phyloP scores from a whole-genome alignment of 1,140 invertebrate genomes.

The Drosophila guanche region DNA sequence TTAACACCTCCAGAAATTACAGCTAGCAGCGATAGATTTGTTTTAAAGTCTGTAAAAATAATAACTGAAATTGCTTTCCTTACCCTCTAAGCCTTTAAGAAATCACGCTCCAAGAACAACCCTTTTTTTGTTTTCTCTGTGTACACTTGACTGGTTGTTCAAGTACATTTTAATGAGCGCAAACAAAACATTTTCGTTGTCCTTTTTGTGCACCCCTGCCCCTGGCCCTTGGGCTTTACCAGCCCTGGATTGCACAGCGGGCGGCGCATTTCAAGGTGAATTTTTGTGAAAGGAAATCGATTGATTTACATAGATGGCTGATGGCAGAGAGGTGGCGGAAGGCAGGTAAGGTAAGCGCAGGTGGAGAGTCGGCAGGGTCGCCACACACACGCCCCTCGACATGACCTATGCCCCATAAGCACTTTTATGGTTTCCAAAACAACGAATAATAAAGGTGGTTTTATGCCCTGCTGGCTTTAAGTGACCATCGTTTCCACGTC shows the following conservation, averaged over 20 bases:
- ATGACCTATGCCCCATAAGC: constrained; percentile 48
- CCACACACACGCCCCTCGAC: constrained; percentile 17
- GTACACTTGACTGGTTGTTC: constrained; percentile 31
- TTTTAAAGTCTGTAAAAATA: too few relatives aligned
- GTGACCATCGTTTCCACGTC: background rate
- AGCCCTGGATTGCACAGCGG: background rate
- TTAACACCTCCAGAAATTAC: too few relatives aligned
- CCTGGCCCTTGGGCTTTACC: background rate
- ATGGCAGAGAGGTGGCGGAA: constrained; percentile 6
- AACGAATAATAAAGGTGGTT: constrained; percentile 30
- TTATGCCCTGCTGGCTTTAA: constrained; percentile 6
- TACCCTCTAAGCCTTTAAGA: too few relatives aligned
- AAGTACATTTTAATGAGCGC: constrained; percentile 61
- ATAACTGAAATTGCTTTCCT: too few relatives aligned
- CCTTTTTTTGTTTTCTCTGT: background rate
- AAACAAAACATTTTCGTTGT: constrained; percentile 61
- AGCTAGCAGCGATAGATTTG: too few relatives aligned
- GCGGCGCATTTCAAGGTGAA: constrained; percentile 43
- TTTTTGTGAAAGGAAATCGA: constrained; percentile 62
- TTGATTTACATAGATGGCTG: constrained; percentile 42
- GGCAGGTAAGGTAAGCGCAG: constrained; percentile 8
- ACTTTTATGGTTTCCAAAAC: constrained; percentile 63
- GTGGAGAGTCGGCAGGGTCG: constrained; percentile 10
- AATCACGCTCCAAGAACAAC: too few relatives aligned
- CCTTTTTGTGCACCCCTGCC: constrained; percentile 44